Evolutionary conservation across 2,113 vertebrate species (phyloP), one percentile per base, ranked within the genome.

Genomic region (Nematolebias whitei): DNA sequence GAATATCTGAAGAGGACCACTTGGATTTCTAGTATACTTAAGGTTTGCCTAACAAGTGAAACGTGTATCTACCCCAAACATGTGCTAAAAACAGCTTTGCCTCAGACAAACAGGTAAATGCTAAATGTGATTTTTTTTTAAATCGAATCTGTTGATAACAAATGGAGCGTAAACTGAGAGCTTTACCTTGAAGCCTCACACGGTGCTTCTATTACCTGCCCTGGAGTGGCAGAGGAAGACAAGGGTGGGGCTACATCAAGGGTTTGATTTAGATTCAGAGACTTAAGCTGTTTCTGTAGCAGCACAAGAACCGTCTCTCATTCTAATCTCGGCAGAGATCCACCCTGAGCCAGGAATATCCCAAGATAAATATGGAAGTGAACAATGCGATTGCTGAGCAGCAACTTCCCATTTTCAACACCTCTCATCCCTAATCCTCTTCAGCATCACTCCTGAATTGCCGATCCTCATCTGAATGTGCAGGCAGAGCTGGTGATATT

Each of bases 301-400:
- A 78, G 85, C 85, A 81, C 86, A 81, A 86, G 87, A 87, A 89
- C 84, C 80, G 68, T 90, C 86, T 81, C 86, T 86, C 82, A 72
- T 79, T 92, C 88, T 93, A 92, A 93, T 93, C 92, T 93, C 75
- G n/a, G 70, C 85, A 88, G 84, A 88, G 88, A 92, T 92, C 90
- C 90, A 88, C 78, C 68, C 88, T 89, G 92, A 93, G 91, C 91
- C 86, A 79, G 80, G 87, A 92, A 92, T 91, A 91, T 92, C 92
- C 90, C 76, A 88, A 91, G 90, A 92, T 92, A 92, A 92, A 93
- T 91, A 90, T 88, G 89, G 87, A 92, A 89, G 84, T 89, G 89
- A 93, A 92, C 90, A 92, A 93, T 90, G 86, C 68, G 77, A 90
- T 87, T 91, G 89, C 91, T 90, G 91, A 93, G 90, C 84, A 76